Conservation (phyloP, 2,797 vertebrate species). For the Anniella stebbinsi region DNA sequence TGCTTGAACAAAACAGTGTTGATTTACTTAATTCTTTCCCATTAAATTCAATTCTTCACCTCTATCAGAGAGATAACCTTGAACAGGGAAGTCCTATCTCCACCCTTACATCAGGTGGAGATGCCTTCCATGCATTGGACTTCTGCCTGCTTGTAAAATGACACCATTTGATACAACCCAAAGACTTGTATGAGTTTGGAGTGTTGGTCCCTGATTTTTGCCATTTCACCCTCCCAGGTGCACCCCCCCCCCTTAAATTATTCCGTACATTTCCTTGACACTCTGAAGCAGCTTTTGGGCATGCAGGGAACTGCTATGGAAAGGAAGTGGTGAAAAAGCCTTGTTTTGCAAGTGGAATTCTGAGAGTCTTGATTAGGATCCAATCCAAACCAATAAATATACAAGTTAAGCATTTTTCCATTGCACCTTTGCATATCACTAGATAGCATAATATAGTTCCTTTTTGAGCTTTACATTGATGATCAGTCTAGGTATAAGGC, state of each 20-base stretch:
- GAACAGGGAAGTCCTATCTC: too few relatives aligned
- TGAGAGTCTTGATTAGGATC: background rate
- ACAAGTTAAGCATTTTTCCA: background rate
- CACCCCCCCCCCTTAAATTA: background rate
- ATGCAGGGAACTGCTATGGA: background rate
- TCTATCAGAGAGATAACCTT: background rate
- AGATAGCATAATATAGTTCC: conserved; percentile 37
- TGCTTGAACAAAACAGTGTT: background rate
- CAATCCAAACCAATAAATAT: background rate
- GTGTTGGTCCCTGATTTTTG: background rate
- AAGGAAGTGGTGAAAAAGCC: background rate
- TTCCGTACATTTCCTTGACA: background rate
- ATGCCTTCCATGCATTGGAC: too few relatives aligned
- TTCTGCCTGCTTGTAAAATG: background rate
- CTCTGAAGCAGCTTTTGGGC: background rate
- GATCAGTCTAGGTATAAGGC: background rate
- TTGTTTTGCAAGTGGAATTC: background rate
- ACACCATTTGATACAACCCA: background rate
- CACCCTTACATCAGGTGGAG: too few relatives aligned
- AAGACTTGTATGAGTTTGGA: background rate
- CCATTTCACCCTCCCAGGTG: background rate
- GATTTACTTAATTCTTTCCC: background rate
- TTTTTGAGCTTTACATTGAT: background rate
- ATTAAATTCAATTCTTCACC: background rate
- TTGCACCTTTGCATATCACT: background rate